These are phyloP conservation scores for Empidonax alnorum DNA, from an alignment of 2,113 vertebrate species.

Conservation along the genomic window DNA sequence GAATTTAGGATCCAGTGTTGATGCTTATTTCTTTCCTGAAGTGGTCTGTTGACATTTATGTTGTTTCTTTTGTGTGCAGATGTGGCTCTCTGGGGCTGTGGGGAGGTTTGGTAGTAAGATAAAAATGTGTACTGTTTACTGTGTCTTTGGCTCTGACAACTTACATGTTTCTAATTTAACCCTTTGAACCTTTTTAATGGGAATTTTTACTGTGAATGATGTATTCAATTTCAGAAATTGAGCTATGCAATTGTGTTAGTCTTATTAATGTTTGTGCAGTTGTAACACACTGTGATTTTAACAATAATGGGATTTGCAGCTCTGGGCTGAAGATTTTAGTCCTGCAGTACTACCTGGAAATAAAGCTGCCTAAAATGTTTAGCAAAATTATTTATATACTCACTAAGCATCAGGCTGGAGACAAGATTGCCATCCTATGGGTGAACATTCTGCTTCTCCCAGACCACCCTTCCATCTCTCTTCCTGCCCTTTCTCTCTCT, in stretches of 20 bases:
- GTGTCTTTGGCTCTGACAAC: neutral
- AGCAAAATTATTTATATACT: neutral
- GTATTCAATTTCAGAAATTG: neutral
- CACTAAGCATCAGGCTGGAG: neutral
- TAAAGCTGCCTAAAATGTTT: neutral
- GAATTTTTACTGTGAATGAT: neutral
- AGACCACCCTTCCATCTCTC: neutral
- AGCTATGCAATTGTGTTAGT: neutral
- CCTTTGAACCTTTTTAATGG: neutral
- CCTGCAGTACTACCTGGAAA: neutral
- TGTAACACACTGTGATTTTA: neutral
- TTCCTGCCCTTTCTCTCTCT: neutral
- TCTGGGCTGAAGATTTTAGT: neutral
- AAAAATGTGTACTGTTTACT: neutral
- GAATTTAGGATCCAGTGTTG: neutral
- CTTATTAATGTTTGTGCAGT: neutral
- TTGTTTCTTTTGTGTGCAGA: neutral
- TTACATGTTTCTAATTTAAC: neutral
- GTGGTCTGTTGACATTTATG: neutral
- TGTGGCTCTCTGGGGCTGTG: neutral
- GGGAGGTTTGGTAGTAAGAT: neutral
- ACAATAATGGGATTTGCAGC: neutral
- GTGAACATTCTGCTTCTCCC: neutral
- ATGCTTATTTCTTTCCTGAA: constrained; percentile 33
- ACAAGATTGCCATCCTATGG: neutral